A percentile compares a stretch with the other conserved stretches of the same genome.
phyloP scores from a whole-genome alignment of 2,888 invertebrate genomes.

The Sphecodes monilicornis region DNA sequence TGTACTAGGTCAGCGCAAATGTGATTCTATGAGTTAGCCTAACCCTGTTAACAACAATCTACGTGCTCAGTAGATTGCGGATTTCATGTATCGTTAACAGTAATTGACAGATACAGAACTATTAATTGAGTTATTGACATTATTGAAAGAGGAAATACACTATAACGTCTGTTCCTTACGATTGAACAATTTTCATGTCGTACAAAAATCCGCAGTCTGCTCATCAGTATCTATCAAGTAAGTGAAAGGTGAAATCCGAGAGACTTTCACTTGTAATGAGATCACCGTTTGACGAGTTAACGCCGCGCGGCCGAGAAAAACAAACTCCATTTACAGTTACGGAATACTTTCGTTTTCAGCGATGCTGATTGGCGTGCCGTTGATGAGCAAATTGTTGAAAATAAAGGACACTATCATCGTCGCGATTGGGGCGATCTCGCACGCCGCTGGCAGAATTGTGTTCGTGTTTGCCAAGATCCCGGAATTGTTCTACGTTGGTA shows the following conservation, averaged over 20 bases:
- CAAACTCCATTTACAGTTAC: not conserved
- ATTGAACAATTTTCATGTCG: no score
- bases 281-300: not conserved
- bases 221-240: not conserved
- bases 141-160: no score
- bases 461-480: conserved; percentile 87
- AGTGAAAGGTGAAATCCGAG: conserved; percentile 47
- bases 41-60: no score
- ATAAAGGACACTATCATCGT: conserved; percentile 91
- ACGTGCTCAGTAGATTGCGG: no score
- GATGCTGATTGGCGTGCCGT: conserved; percentile 89
- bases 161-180: no score
- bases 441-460: conserved; percentile 89
- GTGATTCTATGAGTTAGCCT: not conserved
- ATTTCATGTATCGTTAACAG: no score
- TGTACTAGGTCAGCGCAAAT: conserved; percentile 85
- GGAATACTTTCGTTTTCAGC: conserved; percentile 78
- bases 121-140: no score
- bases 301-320: not conserved
- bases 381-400: conserved; percentile 89
- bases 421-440: conserved; percentile 89
- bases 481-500: conserved; percentile 88
- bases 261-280: conserved; percentile 49
- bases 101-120: no score
- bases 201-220: no score